Evolutionary conservation across 2,797 vertebrate genomes (phyloP), one percentile per base, ranked within the genome.

Genomic region (Gambusia yucatana): DNA sequence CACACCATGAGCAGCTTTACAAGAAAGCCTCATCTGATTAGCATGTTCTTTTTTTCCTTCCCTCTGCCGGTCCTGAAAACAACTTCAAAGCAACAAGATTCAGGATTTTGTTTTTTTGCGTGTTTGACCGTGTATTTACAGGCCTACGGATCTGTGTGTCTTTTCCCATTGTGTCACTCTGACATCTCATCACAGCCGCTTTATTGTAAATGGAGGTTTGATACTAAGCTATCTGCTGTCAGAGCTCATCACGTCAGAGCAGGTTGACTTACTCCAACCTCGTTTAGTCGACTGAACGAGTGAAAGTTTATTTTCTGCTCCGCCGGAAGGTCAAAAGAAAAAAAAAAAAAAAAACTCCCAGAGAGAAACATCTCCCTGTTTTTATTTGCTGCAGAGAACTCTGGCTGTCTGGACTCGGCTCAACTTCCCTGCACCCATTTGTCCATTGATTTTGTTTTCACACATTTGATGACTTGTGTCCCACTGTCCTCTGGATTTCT

Each of bases 121-220:
- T 59, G 13, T 69, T 28, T 72, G 72, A 47, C 17, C 13, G 46
- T 77, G 75, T 78, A 80, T 78, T 22, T 46, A 73, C 44, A 6
- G 76, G 67, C 75, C 80, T 28, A 39, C 48, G 22, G 77, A 76
- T 70, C 39, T 25, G 39, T 70, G 77, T 76, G 81, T 91, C 84
- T 83, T 36, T 80, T 84, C 72, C 71, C 46, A 72, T 83, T 86
- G 77, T 82, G 82, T 86, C 69, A 43, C 77, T 80, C 46, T 44
- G 74, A 75, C 80, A 80, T 84, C 78, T 87, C 39, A 39, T 81
- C 14, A 22, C 77, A 65, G 30, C 57, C 77, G 79, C 79, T 78
- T 87, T 52, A 77, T 72, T 78, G 88, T 86, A 88, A 90, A 89
- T 85, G 78, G 72, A 80, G 75, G 73, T 73, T 82, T 87, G 76